A percentile compares a stretch with the other conserved stretches of the same genome.
Conservation (phyloP, 1,140 invertebrate genomes). For the Euura lappo region DNA sequence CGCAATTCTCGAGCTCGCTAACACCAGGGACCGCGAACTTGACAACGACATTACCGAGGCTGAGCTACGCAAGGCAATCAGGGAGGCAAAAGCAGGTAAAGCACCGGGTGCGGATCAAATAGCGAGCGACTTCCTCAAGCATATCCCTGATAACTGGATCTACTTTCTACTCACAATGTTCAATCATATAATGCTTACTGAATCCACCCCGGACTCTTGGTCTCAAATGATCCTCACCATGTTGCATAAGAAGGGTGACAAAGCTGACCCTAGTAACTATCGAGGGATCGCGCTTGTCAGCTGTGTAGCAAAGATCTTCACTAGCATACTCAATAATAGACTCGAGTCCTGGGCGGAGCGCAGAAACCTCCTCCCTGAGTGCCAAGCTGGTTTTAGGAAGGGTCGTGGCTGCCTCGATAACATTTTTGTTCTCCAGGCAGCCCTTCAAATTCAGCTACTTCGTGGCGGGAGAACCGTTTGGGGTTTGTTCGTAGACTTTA, state of each 20-base stretch:
- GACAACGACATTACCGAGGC: not conserved
- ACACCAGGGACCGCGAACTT: no score
- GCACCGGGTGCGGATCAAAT: slow-evolving; percentile 8
- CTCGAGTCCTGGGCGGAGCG: slow-evolving; percentile 21
- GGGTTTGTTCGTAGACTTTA: slow-evolving; percentile 32
- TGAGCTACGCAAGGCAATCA: not conserved
- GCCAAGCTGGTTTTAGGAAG: slow-evolving; percentile 24
- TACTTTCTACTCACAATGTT: slow-evolving; percentile 7
- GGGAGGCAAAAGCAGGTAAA: not conserved
- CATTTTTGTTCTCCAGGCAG: slow-evolving; percentile 21
- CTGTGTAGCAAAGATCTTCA: no score
- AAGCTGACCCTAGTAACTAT: slow-evolving; percentile 20
- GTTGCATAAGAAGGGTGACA: slow-evolving; percentile 23
- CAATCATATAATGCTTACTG: slow-evolving; percentile 18
- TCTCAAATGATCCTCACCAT: slow-evolving; percentile 9
- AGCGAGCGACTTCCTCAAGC: slow-evolving; percentile 16
- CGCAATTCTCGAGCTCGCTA: no score
- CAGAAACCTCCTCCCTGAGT: slow-evolving; percentile 24
- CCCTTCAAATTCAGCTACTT: slow-evolving; percentile 19
- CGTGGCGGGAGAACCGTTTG: not conserved
- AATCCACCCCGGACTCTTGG: slow-evolving; percentile 18
- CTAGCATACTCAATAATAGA: slow-evolving; percentile 1
- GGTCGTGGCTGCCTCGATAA: slow-evolving; percentile 22
- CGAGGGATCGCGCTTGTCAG: slow-evolving; percentile 19
- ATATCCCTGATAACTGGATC: slow-evolving; percentile 15